Conservation (phyloP, 2,113 vertebrate species). For the Anolis sagrei region DNA sequence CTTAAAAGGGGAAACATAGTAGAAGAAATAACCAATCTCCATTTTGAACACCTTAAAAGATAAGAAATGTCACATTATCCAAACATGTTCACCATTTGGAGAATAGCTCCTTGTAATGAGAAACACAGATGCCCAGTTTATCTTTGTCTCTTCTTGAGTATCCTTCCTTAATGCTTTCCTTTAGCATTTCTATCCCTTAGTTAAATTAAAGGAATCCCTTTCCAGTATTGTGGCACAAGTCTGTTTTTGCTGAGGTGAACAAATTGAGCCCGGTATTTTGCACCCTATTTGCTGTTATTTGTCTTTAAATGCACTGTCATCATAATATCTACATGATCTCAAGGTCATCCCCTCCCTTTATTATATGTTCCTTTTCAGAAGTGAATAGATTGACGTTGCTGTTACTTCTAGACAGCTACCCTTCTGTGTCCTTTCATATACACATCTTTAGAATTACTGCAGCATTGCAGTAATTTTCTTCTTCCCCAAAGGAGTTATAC, state of each 20-base stretch:
- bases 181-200: conserved; percentile 4
- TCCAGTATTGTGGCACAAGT: neutral
- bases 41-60: neutral
- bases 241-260: conserved; percentile 22
- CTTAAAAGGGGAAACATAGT: neutral
- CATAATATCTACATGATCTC: conserved; percentile 24
- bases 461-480: conserved; percentile 62
- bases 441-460: conserved; percentile 56
- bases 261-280: conserved; percentile 32
- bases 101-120: neutral
- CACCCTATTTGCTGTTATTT: conserved; percentile 26
- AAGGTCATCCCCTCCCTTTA: neutral
- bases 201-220: conserved; percentile 4
- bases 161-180: neutral
- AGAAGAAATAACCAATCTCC: neutral
- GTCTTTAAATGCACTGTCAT: conserved; percentile 35
- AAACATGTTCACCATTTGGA: neutral
- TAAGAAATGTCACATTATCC: neutral
- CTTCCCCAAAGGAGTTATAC: conserved; percentile 27
- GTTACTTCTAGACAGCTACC: conserved; percentile 50
- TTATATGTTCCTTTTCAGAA: conserved; percentile 41
- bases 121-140: neutral
- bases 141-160: neutral
- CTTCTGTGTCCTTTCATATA: conserved; percentile 28
- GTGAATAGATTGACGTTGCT: conserved; percentile 48